These are phyloP conservation scores for Oplegnathus fasciatus DNA, from an alignment of 2,113 vertebrate species.

Conservation along the genomic window DNA sequence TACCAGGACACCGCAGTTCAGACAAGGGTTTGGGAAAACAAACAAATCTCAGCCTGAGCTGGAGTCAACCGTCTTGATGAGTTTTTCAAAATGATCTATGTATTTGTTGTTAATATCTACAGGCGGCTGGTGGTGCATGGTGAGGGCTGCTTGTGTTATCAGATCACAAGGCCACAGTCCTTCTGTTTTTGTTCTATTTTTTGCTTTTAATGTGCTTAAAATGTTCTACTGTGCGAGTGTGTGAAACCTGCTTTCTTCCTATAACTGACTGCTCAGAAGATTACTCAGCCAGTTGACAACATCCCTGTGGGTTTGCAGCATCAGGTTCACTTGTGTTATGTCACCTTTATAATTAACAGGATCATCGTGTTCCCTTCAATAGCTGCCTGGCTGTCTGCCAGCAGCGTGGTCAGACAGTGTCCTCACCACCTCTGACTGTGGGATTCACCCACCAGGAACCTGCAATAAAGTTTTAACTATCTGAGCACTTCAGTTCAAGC, in stretches of 20 bases:
- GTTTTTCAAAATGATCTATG: neutral
- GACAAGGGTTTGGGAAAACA: constrained; percentile 44
- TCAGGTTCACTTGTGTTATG: constrained; percentile 71
- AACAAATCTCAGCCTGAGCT: constrained; percentile 26
- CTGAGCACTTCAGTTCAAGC: constrained; percentile 9
- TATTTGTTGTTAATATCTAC: constrained; percentile 34
- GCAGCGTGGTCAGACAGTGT: constrained; percentile 56
- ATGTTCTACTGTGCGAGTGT: constrained; percentile 20
- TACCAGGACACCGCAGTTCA: constrained; percentile 39
- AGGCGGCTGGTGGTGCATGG: constrained; percentile 1
- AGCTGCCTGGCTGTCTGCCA: constrained; percentile 67
- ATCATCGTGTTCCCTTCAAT: constrained; percentile 78
- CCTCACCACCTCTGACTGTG: constrained; percentile 40
- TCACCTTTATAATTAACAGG: constrained; percentile 78
- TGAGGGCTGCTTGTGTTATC: constrained; percentile 14
- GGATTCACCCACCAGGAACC: constrained; percentile 43
- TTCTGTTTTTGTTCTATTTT: constrained; percentile 10
- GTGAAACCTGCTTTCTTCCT: constrained; percentile 32
- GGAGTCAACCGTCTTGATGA: neutral
- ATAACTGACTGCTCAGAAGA: constrained; percentile 52
- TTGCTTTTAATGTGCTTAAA: constrained; percentile 12
- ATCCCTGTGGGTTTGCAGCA: constrained; percentile 57
- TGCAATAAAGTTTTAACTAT: constrained; percentile 13
- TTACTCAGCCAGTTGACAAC: constrained; percentile 56
- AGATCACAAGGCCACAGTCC: neutral